Conservation (phyloP, 2,797 vertebrate genomes). For the Tauraco hartlaubi region DNA sequence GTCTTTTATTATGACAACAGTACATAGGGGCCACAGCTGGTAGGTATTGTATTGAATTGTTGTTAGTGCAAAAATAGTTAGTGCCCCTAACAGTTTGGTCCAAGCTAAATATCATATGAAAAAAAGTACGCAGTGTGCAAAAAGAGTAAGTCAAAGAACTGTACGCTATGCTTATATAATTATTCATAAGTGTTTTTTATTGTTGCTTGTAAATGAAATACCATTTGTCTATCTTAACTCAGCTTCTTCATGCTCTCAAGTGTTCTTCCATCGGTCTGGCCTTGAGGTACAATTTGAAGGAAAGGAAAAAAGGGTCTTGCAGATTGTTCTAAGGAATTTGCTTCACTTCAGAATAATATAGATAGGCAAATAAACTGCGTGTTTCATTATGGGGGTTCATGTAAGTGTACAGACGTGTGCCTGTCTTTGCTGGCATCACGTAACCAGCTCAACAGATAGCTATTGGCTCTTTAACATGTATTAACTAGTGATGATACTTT, state of each 20-base stretch:
- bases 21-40: not conserved
- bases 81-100: not conserved
- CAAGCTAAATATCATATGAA: not conserved
- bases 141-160: not conserved
- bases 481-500: not conserved
- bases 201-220: not conserved
- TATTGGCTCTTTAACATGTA: not conserved
- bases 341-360: not conserved
- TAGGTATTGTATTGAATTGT: not conserved
- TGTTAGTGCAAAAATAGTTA: not conserved
- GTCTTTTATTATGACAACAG: not conserved
- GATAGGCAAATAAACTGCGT: not conserved
- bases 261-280: not conserved
- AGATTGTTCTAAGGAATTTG: not conserved
- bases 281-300: not conserved
- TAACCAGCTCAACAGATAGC: not conserved
- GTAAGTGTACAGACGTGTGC: fast-evolving
- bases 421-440: not conserved
- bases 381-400: not conserved
- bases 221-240: not conserved
- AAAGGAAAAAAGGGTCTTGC: not conserved
- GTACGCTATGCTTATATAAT: not conserved
- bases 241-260: not conserved
- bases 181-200: not conserved
- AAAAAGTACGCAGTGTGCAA: not conserved